Conservation (phyloP, 2,113 vertebrate species). For the Saimiri boliviensis region DNA sequence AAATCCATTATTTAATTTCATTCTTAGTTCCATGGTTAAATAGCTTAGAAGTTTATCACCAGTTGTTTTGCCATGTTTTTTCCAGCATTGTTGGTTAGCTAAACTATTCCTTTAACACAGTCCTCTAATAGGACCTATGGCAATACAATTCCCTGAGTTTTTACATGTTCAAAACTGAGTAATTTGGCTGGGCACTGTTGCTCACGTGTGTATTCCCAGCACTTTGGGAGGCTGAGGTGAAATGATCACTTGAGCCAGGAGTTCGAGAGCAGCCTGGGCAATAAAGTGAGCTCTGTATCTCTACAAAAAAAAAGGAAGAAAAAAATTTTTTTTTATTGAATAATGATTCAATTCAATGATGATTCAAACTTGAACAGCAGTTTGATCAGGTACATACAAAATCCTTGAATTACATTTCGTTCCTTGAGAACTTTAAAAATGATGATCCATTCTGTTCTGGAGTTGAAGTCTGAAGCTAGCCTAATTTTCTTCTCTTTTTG, state of each 20-base stretch:
- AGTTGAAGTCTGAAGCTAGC: neutral
- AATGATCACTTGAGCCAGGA: too few species aligned
- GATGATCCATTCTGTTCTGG: neutral
- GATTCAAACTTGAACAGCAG: neutral
- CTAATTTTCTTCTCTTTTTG: neutral
- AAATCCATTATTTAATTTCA: conserved; percentile 5
- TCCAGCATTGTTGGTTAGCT: neutral
- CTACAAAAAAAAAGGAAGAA: too few species aligned
- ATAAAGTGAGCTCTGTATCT: too few species aligned
- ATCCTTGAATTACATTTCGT: neutral
- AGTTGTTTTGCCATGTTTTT: neutral
- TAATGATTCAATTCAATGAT: neutral
- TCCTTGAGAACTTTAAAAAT: neutral
- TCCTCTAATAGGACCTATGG: neutral
- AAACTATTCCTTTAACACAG: neutral
- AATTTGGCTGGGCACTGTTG: too few species aligned
- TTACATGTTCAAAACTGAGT: neutral
- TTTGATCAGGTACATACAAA: conserved; percentile 14
- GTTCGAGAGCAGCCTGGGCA: too few species aligned
- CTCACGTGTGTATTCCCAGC: too few species aligned
- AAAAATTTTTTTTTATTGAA: neutral
- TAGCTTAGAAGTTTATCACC: neutral
- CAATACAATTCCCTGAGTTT: neutral
- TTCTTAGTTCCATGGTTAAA: neutral
- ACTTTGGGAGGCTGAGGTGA: too few species aligned